phyloP scores from a whole-genome alignment of 2,888 invertebrate species.

The Scaeva pyrastri region DNA sequence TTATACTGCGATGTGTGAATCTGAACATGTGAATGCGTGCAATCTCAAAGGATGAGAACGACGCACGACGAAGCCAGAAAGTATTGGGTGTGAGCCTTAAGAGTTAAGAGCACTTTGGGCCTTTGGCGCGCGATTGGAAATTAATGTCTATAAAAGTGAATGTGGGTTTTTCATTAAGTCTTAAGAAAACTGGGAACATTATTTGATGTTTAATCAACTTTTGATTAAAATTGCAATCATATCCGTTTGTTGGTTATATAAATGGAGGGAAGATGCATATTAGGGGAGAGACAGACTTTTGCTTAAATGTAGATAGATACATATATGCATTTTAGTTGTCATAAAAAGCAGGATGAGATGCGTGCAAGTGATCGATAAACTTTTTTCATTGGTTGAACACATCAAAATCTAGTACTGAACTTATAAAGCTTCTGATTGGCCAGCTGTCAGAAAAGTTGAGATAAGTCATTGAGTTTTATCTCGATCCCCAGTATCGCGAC shows the following conservation, averaged over 20 bases:
- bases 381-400: no score
- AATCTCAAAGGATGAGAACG: constrained; percentile 46
- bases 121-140: constrained; percentile 60
- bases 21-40: constrained; percentile 63
- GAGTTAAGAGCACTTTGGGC: constrained; percentile 12
- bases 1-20: constrained; percentile 67
- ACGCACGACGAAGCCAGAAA: background rate
- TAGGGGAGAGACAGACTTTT: no score
- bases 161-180: constrained; percentile 34
- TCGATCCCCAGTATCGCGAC: no score
- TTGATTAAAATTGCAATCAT: constrained; percentile 12
- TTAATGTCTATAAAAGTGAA: constrained; percentile 39
- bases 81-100: constrained; percentile 65
- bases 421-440: no score
- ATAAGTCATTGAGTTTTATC: no score
- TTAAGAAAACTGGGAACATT: background rate
- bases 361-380: no score
- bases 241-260: background rate
- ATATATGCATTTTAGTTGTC: no score
- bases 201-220: constrained; percentile 52
- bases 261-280: no score
- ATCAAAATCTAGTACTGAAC: no score
- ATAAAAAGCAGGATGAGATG: no score
- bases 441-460: no score
- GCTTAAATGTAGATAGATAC: no score